Conservation (phyloP, 2,888 invertebrate genomes). For the Plebejus anna region DNA sequence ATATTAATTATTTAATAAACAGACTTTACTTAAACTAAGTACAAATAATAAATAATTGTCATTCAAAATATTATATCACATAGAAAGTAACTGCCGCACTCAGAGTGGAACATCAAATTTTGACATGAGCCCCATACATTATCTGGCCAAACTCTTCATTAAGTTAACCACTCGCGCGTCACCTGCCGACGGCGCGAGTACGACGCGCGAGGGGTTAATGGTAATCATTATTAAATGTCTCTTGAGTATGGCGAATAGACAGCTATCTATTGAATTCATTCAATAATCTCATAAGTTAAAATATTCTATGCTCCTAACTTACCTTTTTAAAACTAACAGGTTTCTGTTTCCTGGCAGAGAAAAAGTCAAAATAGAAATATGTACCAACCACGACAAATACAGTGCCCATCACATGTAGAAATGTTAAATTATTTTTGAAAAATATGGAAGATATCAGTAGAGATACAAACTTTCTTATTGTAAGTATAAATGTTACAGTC, state of each 20-base stretch:
- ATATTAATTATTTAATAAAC: background rate
- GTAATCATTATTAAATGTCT: too few relatives aligned
- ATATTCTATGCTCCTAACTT: conserved; percentile 25
- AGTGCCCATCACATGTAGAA: conserved; percentile 60
- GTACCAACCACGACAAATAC: conserved; percentile 62
- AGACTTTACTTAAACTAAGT: background rate
- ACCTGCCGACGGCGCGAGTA: too few relatives aligned
- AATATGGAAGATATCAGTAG: conserved; percentile 62
- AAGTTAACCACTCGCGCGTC: too few relatives aligned
- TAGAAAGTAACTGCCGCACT: too few relatives aligned
- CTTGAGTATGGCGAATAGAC: background rate
- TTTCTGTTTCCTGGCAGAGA: conserved; percentile 51
- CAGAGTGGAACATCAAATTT: too few relatives aligned
- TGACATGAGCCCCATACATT: too few relatives aligned
- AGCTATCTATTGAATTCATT: background rate
- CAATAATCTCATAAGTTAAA: background rate
- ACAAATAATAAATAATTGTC: background rate
- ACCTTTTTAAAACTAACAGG: conserved; percentile 53
- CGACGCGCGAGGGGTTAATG: too few relatives aligned
- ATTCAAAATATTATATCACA: background rate
- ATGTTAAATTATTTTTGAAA: conserved; percentile 68
- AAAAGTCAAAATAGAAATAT: conserved; percentile 67
- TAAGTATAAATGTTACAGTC: conserved; percentile 67
- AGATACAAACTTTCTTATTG: conserved; percentile 66
- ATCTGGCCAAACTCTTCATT: too few relatives aligned